Evolutionary conservation across 2,888 invertebrate species (phyloP).

Genomic region (Eupithecia subfuscata): DNA sequence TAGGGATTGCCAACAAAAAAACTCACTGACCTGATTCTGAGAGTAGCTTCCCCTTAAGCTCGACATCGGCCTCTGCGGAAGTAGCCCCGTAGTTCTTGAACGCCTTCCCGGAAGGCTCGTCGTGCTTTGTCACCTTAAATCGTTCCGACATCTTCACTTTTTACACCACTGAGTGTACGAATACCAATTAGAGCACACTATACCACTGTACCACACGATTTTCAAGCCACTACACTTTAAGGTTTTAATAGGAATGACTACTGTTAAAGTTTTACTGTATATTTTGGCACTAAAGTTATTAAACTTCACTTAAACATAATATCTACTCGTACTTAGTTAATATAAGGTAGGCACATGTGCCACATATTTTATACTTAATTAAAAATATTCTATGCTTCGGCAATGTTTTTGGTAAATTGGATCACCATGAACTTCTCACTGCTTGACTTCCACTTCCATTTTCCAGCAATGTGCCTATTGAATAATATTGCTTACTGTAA

Average conservation of each 20-base stretch:
- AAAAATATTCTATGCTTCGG: background rate
- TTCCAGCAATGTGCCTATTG: background rate
- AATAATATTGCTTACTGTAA: slow-evolving; percentile 10
- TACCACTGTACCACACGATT: background rate
- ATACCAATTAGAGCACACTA: background rate
- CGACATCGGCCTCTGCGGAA: slow-evolving; percentile 76
- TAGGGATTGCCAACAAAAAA: background rate
- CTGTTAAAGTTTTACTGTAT: background rate
- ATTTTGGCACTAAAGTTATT: slow-evolving; percentile 2
- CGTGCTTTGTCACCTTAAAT: slow-evolving; percentile 85
- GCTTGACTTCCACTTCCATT: background rate
- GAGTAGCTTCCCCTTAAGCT: slow-evolving; percentile 75
- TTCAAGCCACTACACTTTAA: background rate
- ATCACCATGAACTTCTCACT: background rate
- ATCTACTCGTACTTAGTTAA: background rate
- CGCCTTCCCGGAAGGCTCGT: slow-evolving; percentile 80
- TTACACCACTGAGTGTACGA: slow-evolving; percentile 10
- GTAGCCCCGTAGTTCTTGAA: slow-evolving; percentile 85
- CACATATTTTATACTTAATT: background rate
- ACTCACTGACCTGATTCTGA: slow-evolving; percentile 71
- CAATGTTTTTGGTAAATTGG: background rate
- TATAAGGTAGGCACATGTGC: background rate
- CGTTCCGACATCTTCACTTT: slow-evolving; percentile 82
- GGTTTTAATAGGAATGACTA: background rate
- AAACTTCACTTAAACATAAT: background rate